Conservation (phyloP, 2,888 invertebrate genomes). For the Glyphotaelius pellucidus region DNA sequence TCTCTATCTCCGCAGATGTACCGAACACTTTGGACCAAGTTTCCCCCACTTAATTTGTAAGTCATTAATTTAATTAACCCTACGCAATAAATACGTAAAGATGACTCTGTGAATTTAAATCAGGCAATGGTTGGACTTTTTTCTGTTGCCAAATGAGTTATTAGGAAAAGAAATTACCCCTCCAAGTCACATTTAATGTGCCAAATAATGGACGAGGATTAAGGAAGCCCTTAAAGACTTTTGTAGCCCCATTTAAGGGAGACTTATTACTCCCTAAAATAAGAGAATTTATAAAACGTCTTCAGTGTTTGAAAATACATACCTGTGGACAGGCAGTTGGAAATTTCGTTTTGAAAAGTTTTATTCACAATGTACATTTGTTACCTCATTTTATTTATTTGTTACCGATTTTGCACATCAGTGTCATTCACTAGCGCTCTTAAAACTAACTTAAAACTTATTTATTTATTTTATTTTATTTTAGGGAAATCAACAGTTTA, state of each 20-base stretch:
- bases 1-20: slow-evolving; percentile 59
- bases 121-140: slow-evolving; percentile 5
- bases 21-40: slow-evolving; percentile 47
- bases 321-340: no score
- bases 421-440: not conserved
- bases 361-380: no score
- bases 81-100: slow-evolving; percentile 53
- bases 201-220: slow-evolving; percentile 30
- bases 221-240: slow-evolving; percentile 8
- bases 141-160: slow-evolving; percentile 2
- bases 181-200: slow-evolving; percentile 5
- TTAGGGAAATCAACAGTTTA: no score
- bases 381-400: no score
- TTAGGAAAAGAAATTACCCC: slow-evolving; percentile 15
- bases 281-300: not conserved
- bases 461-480: no score
- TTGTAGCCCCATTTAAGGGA: slow-evolving; percentile 12
- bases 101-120: slow-evolving; percentile 40
- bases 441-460: no score
- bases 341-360: no score
- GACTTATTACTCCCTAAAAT: slow-evolving; percentile 4
- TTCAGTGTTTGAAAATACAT: not conserved
- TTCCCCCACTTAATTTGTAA: slow-evolving; percentile 60
- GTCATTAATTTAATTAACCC: slow-evolving; percentile 61
- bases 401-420: not conserved